phyloP scores from a whole-genome alignment of 1,140 invertebrate species.

The Aphis craccivora region DNA sequence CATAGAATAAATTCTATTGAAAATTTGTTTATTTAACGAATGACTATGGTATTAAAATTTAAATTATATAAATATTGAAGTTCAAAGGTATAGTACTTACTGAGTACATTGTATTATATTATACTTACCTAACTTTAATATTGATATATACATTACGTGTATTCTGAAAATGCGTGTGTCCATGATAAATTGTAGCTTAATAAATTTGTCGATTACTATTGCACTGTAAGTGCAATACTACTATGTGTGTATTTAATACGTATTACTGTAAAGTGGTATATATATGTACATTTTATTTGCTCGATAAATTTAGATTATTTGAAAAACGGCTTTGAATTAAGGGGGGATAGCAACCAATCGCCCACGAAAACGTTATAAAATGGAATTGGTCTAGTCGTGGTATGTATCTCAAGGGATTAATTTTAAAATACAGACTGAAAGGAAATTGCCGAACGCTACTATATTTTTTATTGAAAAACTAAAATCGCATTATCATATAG shows the following conservation, averaged over 20 bases:
- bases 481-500: conserved; percentile 11
- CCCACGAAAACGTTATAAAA: neutral
- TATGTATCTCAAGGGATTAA: neutral
- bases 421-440: neutral
- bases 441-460: neutral
- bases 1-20: too few relatives aligned
- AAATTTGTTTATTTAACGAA: too few relatives aligned
- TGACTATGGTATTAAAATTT: too few relatives aligned
- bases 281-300: neutral
- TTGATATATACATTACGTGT: neutral
- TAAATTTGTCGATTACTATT: neutral
- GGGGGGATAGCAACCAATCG: neutral
- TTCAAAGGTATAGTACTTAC: too few relatives aligned
- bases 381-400: neutral
- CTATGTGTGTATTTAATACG: neutral
- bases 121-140: neutral
- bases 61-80: too few relatives aligned
- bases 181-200: neutral
- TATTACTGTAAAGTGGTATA: neutral
- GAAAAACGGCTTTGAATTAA: neutral
- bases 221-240: neutral
- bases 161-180: neutral
- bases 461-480: neutral
- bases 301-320: conserved; percentile 27
- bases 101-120: too few relatives aligned